phyloP scores from a whole-genome alignment of 1,140 invertebrate genomes.

The Ericerus pela region DNA sequence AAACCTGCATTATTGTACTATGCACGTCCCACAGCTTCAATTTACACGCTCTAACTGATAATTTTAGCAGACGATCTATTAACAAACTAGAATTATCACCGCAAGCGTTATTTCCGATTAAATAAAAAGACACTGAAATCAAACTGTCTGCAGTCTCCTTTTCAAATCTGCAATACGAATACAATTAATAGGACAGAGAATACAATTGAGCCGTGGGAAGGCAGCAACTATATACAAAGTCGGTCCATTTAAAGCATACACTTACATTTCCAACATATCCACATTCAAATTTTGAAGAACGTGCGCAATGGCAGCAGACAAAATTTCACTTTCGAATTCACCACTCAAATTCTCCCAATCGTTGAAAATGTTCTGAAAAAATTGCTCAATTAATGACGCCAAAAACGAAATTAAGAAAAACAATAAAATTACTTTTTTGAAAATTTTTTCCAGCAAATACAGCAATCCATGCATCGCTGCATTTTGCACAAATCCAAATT shows the following conservation, averaged over 20 bases:
- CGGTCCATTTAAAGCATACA: background rate
- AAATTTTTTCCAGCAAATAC: conserved; percentile 49
- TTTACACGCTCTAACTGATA: background rate
- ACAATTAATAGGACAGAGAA: no score
- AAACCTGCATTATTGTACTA: background rate
- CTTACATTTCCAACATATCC: background rate
- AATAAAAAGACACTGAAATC: background rate
- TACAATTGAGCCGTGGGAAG: no score
- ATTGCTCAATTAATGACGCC: background rate
- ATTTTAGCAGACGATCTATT: background rate
- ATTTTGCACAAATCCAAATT: conserved; percentile 46
- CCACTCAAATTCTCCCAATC: background rate
- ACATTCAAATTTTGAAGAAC: conserved; percentile 1
- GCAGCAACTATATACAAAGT: no score
- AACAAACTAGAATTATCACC: background rate
- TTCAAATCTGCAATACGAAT: background rate
- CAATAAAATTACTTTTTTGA: conserved; percentile 2
- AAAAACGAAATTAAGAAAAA: background rate
- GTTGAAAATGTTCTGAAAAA: background rate
- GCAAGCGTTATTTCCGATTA: conserved; percentile 1
- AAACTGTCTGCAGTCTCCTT: background rate
- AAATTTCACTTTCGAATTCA: background rate
- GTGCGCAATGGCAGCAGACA: background rate
- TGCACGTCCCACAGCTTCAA: background rate
- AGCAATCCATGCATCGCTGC: conserved; percentile 56